Conservation (phyloP, 2,888 invertebrate genomes). For the Hirtodrosophila trivittata region DNA sequence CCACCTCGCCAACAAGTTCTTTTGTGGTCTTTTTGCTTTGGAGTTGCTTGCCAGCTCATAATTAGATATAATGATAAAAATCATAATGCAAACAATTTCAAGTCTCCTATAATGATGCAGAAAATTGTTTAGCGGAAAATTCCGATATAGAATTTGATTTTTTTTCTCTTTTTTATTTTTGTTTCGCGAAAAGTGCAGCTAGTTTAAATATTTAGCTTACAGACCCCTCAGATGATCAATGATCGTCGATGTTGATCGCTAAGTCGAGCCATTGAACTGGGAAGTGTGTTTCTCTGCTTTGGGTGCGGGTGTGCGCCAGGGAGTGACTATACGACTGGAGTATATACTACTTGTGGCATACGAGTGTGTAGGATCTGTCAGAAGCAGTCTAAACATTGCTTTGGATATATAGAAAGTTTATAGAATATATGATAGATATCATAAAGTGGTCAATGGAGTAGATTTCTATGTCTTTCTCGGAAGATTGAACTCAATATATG, state of each 20-base stretch:
- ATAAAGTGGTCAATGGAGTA: too few species aligned
- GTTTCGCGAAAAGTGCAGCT: constrained; percentile 20
- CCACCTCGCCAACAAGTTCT: constrained; percentile 30
- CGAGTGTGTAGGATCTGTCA: too few species aligned
- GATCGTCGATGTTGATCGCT: not conserved
- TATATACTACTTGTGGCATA: too few species aligned
- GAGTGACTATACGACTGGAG: too few species aligned
- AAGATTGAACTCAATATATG: too few species aligned
- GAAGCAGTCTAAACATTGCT: too few species aligned
- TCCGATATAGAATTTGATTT: constrained; percentile 25
- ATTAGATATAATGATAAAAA: constrained; percentile 77
- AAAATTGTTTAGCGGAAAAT: constrained; percentile 62
- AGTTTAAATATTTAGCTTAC: constrained; percentile 47
- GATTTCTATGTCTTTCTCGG: too few species aligned
- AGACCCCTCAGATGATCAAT: constrained; percentile 15
- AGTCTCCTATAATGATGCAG: constrained; percentile 54
- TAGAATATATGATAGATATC: too few species aligned
- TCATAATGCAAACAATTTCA: constrained; percentile 71
- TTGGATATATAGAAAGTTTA: too few species aligned
- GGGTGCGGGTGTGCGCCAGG: constrained; percentile 2
- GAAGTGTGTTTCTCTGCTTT: constrained; percentile 20
- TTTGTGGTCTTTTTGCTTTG: constrained; percentile 29
- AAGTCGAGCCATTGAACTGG: constrained; percentile 43
- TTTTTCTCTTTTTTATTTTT: not conserved
- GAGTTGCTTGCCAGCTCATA: constrained; percentile 50